Evolutionary conservation across 2,113 vertebrate species (phyloP).

Genomic region (Buteo buteo): DNA sequence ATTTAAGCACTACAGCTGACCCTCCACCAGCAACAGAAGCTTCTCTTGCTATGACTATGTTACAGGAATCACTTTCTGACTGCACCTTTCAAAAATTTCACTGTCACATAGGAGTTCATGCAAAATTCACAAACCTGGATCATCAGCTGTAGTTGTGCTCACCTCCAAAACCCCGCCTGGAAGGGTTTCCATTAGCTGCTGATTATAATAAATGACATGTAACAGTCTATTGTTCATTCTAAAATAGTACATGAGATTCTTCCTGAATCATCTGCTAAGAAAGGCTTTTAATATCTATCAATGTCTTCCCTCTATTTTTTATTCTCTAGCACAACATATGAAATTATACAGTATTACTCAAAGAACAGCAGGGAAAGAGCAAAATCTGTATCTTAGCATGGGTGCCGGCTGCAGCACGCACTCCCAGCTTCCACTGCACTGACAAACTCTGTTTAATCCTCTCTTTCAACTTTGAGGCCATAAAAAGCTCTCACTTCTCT

Average conservation of each 20-base stretch:
- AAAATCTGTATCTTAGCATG: not conserved
- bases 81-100: constrained; percentile 1
- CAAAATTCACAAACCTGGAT: constrained; percentile 62
- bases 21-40: not conserved
- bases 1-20: not conserved
- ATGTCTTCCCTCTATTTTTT: constrained; percentile 11
- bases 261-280: constrained; percentile 17
- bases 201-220: constrained; percentile 54
- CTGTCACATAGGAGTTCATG: constrained; percentile 45
- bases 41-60: not conserved
- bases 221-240: constrained; percentile 52
- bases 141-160: constrained; percentile 26
- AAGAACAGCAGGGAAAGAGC: constrained; percentile 6
- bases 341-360: constrained; percentile 19
- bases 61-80: not conserved
- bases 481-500: not conserved
- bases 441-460: not conserved
- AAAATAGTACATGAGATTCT: constrained; percentile 50
- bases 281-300: constrained; percentile 47
- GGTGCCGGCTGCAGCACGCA: not conserved
- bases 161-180: constrained; percentile 1
- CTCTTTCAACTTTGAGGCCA: not conserved
- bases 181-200: constrained; percentile 48
- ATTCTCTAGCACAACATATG: constrained; percentile 11
- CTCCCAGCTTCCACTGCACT: not conserved